Conservation (phyloP, 2,113 vertebrate genomes). For the Mobula birostris region DNA sequence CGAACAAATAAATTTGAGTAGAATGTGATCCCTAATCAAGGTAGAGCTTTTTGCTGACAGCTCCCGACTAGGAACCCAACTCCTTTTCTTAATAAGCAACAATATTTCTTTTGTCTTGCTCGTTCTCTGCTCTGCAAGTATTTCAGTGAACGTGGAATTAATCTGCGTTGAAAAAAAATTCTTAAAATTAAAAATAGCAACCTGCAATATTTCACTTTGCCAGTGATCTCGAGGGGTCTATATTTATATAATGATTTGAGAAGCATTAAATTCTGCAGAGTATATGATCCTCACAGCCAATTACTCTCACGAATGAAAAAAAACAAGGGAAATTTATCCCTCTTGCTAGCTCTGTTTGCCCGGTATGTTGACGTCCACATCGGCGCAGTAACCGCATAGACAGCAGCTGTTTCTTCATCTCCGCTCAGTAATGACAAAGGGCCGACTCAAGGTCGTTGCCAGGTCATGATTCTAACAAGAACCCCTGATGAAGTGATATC, state of each 20-base stretch:
- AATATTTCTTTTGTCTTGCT: neutral
- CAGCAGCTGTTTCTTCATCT: conserved; percentile 76
- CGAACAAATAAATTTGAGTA: neutral
- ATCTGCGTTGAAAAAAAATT: neutral
- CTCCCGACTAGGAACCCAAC: neutral
- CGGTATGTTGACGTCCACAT: conserved; percentile 74
- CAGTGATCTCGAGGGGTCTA: neutral
- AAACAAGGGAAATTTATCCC: conserved; percentile 60
- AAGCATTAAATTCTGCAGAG: neutral
- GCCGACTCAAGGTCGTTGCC: conserved; percentile 77
- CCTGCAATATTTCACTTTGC: neutral
- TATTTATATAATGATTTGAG: conserved; percentile 13
- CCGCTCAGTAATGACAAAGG: conserved; percentile 77
- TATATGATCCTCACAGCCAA: neutral
- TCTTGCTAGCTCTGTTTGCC: conserved; percentile 72
- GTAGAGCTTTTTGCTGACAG: neutral
- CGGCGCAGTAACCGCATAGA: conserved; percentile 74
- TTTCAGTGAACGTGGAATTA: neutral
- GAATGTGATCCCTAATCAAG: neutral
- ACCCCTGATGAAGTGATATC: conserved; percentile 73
- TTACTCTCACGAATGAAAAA: neutral
- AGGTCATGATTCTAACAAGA: conserved; percentile 75
- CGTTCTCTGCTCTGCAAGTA: neutral
- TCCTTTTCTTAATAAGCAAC: neutral
- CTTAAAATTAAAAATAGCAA: too few relatives aligned